Conservation (phyloP, 2,113 vertebrate species). For the cat (Felis catus) region F.catus_Fca126_mat1.0 CM031413.1:120109001-120109500, state of each 20-base stretch:
- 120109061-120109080: not conserved
- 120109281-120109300: not conserved
- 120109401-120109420: not conserved
- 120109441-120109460: not conserved
- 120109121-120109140: constrained; percentile 18
- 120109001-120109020: not conserved
- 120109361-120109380: not conserved
- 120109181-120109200: not conserved
- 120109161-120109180: not conserved
- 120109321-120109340: not conserved
- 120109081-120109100: not conserved
- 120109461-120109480: not conserved
- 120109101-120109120: not conserved
- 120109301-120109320: not conserved
- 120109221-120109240: not conserved
- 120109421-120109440: not conserved
- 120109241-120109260: not conserved
- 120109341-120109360: not conserved
- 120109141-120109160: not conserved
- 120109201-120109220: not conserved
- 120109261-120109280: not conserved
- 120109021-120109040: not conserved
- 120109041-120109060: not conserved
- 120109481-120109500: not conserved
- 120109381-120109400: not conserved